Percentiles rank a stretch among this genome's conserved stretches.
Conservation (phyloP, 1,140 invertebrate species). For the Planococcus citri region DNA sequence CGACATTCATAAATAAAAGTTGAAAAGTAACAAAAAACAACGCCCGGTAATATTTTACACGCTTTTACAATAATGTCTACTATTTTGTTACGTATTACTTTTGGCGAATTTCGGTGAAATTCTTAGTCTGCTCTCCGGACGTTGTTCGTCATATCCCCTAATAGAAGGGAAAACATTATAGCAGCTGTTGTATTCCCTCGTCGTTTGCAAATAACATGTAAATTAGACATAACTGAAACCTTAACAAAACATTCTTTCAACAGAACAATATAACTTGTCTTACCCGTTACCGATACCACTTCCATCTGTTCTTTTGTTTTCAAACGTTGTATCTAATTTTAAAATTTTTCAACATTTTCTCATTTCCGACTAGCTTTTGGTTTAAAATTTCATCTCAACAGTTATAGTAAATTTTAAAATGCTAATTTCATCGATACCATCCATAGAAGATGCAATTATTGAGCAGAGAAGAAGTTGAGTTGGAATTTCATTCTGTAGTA, state of each 20-base stretch:
- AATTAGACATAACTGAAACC: conserved; percentile 3
- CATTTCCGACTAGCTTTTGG: background rate
- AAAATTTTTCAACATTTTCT: background rate
- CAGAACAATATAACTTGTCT: background rate
- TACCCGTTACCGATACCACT: background rate
- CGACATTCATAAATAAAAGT: conserved; percentile 4
- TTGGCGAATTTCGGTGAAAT: background rate
- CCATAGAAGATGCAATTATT: too few relatives aligned
- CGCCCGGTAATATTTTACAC: background rate
- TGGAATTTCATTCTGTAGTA: too few relatives aligned
- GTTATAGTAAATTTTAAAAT: too few relatives aligned
- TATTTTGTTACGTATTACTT: conserved; percentile 4
- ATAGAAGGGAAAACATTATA: background rate
- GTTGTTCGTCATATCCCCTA: background rate
- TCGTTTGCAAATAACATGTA: conserved; percentile 7
- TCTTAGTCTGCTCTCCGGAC: conserved; percentile 5
- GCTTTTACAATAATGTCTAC: background rate
- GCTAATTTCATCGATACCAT: too few relatives aligned
- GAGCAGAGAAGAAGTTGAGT: too few relatives aligned
- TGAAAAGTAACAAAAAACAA: background rate
- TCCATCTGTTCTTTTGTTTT: background rate
- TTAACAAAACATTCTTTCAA: conserved; percentile 8
- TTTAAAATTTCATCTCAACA: too few relatives aligned
- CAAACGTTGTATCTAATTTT: background rate
- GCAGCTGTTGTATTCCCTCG: conserved; percentile 5